Base-by-base conservation (phyloP, 1,140 invertebrate genomes). In the Trachymyrmex cornetzi region DNA sequence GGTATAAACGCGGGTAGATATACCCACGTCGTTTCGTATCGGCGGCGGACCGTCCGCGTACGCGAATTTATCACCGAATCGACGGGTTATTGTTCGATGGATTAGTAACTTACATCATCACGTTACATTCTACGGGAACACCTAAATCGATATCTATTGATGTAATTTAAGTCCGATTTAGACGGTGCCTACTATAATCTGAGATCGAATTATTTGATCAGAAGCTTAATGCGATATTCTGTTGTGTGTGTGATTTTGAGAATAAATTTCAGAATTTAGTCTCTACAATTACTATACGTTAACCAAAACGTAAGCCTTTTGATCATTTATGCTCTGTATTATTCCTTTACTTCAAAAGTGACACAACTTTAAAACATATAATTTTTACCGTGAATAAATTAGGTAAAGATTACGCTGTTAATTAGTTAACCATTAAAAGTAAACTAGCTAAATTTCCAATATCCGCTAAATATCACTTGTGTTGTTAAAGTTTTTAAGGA, bases 101-200 rank as follows among this genome's bases (percentile, higher is more conserved):
- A 93, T 93, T 93, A 93, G 92, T 89, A 93, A 93, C 88, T 93
- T 92, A 91, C 84, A 87, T 90, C 89, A 80, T 87, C 80, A 81
- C 85, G 53, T 85, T 79, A 86, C 85, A 57, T 34, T 19, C 59
- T 57, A 75, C 48, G 22, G 12, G n/a, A 59, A 14, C 9, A 16
- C 53, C 55, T 50, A 53, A 24, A 69, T 24, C 27, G 14, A 19
- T 77, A 55, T 50, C 9, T 19, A 7, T 75, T 75, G 50, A 61
- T 61, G 24, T 50, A 30, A 84, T 84, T 75, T 74, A 74, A 59
- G 38, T n/a, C 14, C 14, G 24, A 48, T 61, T 61, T 19, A 48
- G 27, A 48, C 1, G 24, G 48, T 57, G 30, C 16, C 1, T 34
- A 2, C 44, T 44, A 11, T 12, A 64, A 48, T 27, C 50, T 16